Conservation (phyloP, 2,888 invertebrate genomes). For the Sarcophaga rosellei region DNA sequence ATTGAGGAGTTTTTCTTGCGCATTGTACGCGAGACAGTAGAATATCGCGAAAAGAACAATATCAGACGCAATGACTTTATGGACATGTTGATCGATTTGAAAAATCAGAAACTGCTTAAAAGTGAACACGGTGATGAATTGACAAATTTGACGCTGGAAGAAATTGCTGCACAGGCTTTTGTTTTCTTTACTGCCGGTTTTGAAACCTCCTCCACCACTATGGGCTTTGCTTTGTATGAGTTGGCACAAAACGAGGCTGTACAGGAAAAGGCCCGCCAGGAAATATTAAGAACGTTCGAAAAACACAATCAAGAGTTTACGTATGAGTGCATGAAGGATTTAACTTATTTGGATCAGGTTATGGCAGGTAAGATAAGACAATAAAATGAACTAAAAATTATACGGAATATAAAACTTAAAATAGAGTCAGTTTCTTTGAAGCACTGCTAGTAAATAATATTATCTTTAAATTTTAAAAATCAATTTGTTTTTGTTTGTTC, state of each 20-base stretch:
- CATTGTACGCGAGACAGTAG: constrained; percentile 79
- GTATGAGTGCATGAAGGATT: constrained; percentile 81
- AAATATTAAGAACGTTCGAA: constrained; percentile 79
- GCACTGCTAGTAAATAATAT: too few species aligned
- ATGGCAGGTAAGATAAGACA: constrained; percentile 78
- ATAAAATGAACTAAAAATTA: not conserved
- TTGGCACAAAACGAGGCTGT: constrained; percentile 72
- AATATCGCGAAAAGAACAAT: constrained; percentile 77
- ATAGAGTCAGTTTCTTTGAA: too few species aligned
- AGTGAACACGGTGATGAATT: constrained; percentile 73
- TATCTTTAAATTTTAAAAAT: too few species aligned
- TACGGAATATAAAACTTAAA: not conserved
- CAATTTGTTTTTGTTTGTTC: not conserved
- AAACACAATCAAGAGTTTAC: constrained; percentile 79
- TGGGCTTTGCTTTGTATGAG: constrained; percentile 81
- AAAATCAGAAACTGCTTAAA: constrained; percentile 72
- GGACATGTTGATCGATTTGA: constrained; percentile 81
- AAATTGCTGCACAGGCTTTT: constrained; percentile 75
- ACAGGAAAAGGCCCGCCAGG: constrained; percentile 72
- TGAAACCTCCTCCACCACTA: constrained; percentile 85
- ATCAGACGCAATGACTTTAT: constrained; percentile 82
- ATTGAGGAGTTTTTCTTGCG: constrained; percentile 77
- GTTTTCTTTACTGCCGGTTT: constrained; percentile 82
- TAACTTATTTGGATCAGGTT: constrained; percentile 82
- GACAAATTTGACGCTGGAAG: constrained; percentile 72